phyloP scores from a whole-genome alignment of 2,113 vertebrate species.

The Meleagris gallopavo region DNA sequence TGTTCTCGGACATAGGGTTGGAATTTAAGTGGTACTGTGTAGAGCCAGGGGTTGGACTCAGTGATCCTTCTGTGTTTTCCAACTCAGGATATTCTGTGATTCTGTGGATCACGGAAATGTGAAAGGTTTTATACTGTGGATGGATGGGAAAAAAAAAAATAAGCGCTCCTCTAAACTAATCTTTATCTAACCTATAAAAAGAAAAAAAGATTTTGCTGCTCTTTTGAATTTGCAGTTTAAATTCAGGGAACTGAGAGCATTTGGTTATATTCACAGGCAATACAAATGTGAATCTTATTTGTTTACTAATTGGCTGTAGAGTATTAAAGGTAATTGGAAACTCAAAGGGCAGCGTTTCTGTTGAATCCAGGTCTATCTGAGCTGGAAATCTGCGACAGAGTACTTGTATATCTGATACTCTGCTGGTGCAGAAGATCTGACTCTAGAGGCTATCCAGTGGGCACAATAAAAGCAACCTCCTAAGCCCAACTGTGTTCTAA shows the following conservation, averaged over 20 bases:
- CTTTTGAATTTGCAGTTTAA: background rate
- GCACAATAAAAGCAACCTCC: background rate
- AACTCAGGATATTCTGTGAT: background rate
- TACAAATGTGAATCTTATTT: background rate
- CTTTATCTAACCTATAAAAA: background rate
- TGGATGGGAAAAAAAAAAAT: background rate
- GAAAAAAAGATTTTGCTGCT: background rate
- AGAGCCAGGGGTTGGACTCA: background rate
- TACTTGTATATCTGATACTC: background rate
- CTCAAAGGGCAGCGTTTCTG: slow-evolving; percentile 32
- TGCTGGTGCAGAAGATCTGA: background rate
- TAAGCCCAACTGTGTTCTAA: background rate
- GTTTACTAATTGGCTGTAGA: slow-evolving; percentile 5
- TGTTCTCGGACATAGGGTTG: background rate
- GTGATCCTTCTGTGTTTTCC: background rate
- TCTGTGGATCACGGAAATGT: background rate
- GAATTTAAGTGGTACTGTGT: background rate
- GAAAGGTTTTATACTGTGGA: background rate
- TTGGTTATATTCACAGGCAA: background rate
- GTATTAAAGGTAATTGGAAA: slow-evolving; percentile 6
- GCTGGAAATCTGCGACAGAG: background rate
- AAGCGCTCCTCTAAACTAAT: background rate
- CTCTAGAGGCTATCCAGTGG: background rate
- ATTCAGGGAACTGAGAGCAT: accelerated
- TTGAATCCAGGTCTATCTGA: background rate